A percentile compares a stretch with the other conserved stretches of the same genome.
These are phyloP conservation scores for Raja brachyura DNA, from an alignment of 2,113 vertebrate genomes.

Conservation along the genomic window DNA sequence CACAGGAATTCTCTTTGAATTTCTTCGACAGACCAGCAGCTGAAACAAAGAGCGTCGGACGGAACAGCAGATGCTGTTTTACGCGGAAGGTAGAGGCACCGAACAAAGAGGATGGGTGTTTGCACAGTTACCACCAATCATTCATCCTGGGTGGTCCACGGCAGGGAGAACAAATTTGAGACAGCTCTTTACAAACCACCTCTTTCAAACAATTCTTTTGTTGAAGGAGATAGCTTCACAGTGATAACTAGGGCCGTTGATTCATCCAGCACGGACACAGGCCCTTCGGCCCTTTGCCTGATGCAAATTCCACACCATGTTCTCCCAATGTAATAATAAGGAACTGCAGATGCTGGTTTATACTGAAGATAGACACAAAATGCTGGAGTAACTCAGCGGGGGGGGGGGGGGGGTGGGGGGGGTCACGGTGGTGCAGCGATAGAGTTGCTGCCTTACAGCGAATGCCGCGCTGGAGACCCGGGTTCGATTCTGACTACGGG, in stretches of 20 bases:
- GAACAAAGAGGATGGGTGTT: not conserved
- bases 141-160: not conserved
- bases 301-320: not conserved
- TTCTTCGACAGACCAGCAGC: not conserved
- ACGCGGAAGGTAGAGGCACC: too few relatives aligned
- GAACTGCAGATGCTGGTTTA: too few relatives aligned
- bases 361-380: too few relatives aligned
- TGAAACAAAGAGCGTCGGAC: not conserved
- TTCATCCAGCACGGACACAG: too few relatives aligned
- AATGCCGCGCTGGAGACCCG: too few relatives aligned
- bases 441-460: too few relatives aligned
- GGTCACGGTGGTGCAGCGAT: too few relatives aligned
- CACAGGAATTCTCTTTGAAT: not conserved
- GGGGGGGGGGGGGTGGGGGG: too few relatives aligned
- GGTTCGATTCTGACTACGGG: too few relatives aligned
- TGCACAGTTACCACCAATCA: not conserved
- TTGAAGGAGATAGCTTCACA: not conserved
- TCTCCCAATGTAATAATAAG: not conserved
- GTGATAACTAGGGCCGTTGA: not conserved
- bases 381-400: too few relatives aligned
- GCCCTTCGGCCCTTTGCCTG: not conserved
- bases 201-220: not conserved
- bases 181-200: not conserved
- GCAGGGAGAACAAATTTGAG: constrained; percentile 2
- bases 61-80: too few relatives aligned